Base-by-base conservation (phyloP, 1,140 invertebrate genomes). In the Pristionchus pacificus region DNA sequence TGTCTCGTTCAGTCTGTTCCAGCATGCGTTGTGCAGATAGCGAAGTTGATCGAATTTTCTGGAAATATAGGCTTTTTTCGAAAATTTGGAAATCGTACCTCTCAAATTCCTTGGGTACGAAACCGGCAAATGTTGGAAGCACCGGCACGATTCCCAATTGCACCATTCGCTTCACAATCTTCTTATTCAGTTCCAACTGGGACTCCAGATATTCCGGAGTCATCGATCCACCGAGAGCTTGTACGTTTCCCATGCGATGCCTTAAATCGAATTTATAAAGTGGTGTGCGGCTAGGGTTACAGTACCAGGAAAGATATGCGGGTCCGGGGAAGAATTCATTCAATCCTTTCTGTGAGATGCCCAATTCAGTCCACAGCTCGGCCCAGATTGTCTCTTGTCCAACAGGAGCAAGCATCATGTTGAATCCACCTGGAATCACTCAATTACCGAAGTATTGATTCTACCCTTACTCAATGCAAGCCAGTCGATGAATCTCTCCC, bases 221-320 rank as follows among this genome's bases (percentile, higher is more conserved):
- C 1, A 68, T 13, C n/a, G 59, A 33, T 14, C 71, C 71, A 24
- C 33, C 71, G 58, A 62, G 64, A 15, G 14, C 38, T 32, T 73
- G 67, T 30, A 73, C 33, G 58, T 73, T 73, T 61, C 71, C 71
- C 71, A 73, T 73, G 27, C 71, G 60, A 27, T 73, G 62, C 70
- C 70, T 71, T 19, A 61, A 57, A 28, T n/a, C n/a, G 19, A 49
- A 10, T 10, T 49, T 6, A 49, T 10, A 49, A 10, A 49, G 38
- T 6, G 6, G 38, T 10, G 6, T 49, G 38, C 38, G 19, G 6
- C 19, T 19, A 60, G n/a, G 38, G 38, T 10, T 19, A 49, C 6
- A 38, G 14, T 27, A 65, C 71, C 71, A 73, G 30, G 71, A 31
- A 32, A 68, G 38, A 59, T 62, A 73, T 6, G 59, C 66, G 31